Base-by-base conservation (phyloP, 2,113 vertebrate species). In the Lanius collurio region DNA sequence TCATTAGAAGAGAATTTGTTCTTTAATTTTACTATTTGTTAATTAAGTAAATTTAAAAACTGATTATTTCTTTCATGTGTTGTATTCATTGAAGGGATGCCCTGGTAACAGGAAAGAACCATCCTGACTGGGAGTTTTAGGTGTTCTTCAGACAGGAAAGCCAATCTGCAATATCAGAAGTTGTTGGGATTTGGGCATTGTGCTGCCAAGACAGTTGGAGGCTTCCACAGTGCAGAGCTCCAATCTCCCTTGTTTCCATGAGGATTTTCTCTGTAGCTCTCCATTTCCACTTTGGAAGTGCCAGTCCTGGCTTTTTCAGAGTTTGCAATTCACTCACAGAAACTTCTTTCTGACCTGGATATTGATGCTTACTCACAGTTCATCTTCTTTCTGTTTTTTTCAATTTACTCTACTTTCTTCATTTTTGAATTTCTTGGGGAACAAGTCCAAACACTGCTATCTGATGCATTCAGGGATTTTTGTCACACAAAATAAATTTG, bases 361-460 rank as follows among this genome's bases (percentile, higher is more conserved):
- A n/a, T 83, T 44, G 63, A 26, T 59, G 67, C 63, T 42, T 26
- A 15, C 47, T 77, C 57, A 17, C 3, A 63, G 69, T 41, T 27
- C 63, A 47, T 77, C 59, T 41, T 46, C 37, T 23, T 46, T 47
- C 67, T 92, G 42, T 5, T 76, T 76, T 83, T 83, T 73, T 42
- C 20, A 33, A 23, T 93, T 89, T 85, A 39, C 41, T 91, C 55
- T n/a, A 1, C 55, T 82, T 87, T 56, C 22, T n/a, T 49, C 35
- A 6, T 33, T 85, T 92, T 59, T 56, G 2, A 82, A 86, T 92
- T 79, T 89, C 64, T 49, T 49, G 49, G 93, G 95, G 71, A 94
- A 49, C 28, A 77, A 83, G 73, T 89, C 92, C 83, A 87, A 64
- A 50, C 69, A 13, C 19, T 77, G 46, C 88, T 64, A 62, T 60